Base-by-base conservation (phyloP, 1,140 invertebrate genomes). In the Yoshiicerus persimilis region DNA sequence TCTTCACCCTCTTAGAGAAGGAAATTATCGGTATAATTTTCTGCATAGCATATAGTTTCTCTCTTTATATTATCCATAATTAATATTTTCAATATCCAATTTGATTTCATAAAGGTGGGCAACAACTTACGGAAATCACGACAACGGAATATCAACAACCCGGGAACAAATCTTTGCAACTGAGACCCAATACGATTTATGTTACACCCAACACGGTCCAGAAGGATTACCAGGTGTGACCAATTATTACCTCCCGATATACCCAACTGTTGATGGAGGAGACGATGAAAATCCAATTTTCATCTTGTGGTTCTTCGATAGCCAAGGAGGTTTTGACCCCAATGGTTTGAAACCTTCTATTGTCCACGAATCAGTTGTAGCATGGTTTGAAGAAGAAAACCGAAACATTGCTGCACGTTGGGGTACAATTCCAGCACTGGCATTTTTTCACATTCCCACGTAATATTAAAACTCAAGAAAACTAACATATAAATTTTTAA, bases 261-360 rank as follows among this genome's bases (percentile, higher is more conserved):
- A 86, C 56, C 38, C 87, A 25, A 70, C 66, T 3, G 4, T 10
- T 9, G 39, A 13, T 3, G 41, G 62, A n/a, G 32, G 27, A 4
- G 83, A 25, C 16, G 20, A 77, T 13, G 87, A 88, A 39, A 70
- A 20, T 13, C 89, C 89, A 10, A 38, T 83, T 20, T 23, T 89
- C 11, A 85, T 89, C 23, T 66, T 86, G 30, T 89, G 89, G 89
- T 89, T 89, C 41, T 89, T 89, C 84, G 89, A 89, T 27, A 84
- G 64, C 47, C 56, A 70, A 4, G 89, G 89, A 30, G 89, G 89
- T 6, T 27, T 62, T 27, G 84, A 89, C 38, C 39, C 62, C 3
- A 25, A 30, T 80, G 86, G 86, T 11, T 41, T 62, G 0, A 77
- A 88, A 3, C 86, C 89, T 16, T 13, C 34, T 1, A 36, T 80